A percentile compares a stretch with the other conserved stretches of the same genome.
Conservation (phyloP, 2,113 vertebrate genomes). For the Halichoerus grypus region DNA sequence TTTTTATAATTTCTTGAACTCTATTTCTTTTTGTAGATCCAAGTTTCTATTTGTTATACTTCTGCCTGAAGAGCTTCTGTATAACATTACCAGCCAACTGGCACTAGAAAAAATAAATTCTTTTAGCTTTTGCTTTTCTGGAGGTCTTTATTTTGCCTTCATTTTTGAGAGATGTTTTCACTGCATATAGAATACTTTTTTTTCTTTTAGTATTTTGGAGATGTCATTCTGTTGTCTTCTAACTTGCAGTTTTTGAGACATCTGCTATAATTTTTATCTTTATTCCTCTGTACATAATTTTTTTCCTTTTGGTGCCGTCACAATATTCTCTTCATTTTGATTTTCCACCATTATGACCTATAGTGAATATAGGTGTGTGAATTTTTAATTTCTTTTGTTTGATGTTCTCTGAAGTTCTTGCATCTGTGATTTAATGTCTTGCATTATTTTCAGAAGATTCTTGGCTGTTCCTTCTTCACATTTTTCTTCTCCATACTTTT, state of each 20-base stretch:
- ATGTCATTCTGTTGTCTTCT: background rate
- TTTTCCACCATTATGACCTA: constrained; percentile 44
- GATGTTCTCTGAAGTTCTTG: constrained; percentile 59
- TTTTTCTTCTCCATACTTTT: constrained; percentile 10
- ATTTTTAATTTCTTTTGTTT: constrained; percentile 41
- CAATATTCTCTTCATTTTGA: constrained; percentile 7
- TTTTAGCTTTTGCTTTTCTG: constrained; percentile 27
- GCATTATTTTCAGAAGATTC: constrained; percentile 29
- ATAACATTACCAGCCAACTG: background rate
- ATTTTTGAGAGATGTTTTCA: constrained; percentile 37
- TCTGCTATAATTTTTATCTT: background rate
- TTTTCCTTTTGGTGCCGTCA: background rate
- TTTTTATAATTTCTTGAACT: constrained; percentile 33
- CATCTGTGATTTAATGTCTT: constrained; percentile 34
- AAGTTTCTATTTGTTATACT: background rate
- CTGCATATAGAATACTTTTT: background rate
- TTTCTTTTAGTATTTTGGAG: constrained; percentile 16
- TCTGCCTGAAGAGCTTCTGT: background rate
- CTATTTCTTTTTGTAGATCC: constrained; percentile 1
- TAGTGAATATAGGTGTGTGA: background rate
- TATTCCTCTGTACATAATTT: background rate
- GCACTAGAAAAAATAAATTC: background rate
- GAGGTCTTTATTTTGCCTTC: constrained; percentile 22
- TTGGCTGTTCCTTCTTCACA: background rate
- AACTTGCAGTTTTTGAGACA: constrained; percentile 38